Evolutionary conservation across 2,888 invertebrate species (phyloP).

Genomic region (Standfussiana lucernea): DNA sequence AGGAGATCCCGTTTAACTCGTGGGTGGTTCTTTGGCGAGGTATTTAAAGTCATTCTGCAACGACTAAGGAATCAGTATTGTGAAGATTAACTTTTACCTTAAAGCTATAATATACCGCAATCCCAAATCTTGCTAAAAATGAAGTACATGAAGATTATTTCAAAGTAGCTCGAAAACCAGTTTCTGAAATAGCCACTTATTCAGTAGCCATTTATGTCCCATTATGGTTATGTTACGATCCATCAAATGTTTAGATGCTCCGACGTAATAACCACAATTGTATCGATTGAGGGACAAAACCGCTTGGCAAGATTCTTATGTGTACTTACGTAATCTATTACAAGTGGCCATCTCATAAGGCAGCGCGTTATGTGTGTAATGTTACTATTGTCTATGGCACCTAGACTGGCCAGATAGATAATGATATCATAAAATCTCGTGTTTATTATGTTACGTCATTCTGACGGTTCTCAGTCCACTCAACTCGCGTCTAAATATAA

Average conservation of each 20-base stretch:
- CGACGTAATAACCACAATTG: conserved; percentile 58
- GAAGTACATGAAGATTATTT: not conserved
- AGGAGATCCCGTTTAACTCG: conserved; percentile 15
- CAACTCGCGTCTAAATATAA: conserved; percentile 58
- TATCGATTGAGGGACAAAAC: conserved; percentile 60
- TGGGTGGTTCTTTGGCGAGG: not conserved
- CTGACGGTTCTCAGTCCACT: conserved; percentile 57
- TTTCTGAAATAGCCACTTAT: not conserved
- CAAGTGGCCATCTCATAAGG: conserved; percentile 51
- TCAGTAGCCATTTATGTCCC: conserved; percentile 13
- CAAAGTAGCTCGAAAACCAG: not conserved
- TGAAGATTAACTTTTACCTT: not conserved
- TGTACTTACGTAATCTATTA: conserved; percentile 54
- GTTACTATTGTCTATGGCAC: conserved; percentile 55
- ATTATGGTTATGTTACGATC: conserved; percentile 39
- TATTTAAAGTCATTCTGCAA: not conserved
- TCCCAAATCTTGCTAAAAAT: not conserved
- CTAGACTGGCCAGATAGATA: conserved; percentile 56
- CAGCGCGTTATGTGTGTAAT: conserved; percentile 52
- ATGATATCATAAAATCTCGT: conserved; percentile 72
- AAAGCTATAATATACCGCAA: not conserved
- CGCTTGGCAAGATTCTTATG: conserved; percentile 46
- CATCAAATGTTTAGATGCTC: conserved; percentile 63
- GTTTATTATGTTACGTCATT: conserved; percentile 74
- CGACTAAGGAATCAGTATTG: not conserved